phyloP scores from a whole-genome alignment of 2,888 invertebrate species.

The Blomia tropicalis region DNA sequence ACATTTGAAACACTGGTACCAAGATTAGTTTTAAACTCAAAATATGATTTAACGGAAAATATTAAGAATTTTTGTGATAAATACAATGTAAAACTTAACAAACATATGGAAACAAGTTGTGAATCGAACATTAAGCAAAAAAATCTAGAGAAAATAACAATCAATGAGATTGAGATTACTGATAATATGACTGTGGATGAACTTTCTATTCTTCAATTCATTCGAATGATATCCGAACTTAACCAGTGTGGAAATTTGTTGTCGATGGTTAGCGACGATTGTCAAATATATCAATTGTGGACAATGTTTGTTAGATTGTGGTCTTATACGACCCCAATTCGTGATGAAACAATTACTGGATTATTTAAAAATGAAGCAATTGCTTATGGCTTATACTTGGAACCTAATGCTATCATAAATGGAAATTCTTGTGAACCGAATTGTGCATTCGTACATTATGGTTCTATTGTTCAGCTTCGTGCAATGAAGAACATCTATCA shows the following conservation, averaged over 20 bases:
- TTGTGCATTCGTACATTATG: constrained; percentile 14
- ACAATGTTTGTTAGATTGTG: constrained; percentile 16
- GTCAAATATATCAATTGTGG: constrained; percentile 10
- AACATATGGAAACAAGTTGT: not conserved
- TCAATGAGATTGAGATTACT: not conserved
- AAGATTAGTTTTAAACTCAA: not conserved
- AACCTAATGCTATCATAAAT: not conserved
- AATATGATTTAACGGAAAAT: not conserved
- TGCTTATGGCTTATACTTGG: constrained; percentile 20
- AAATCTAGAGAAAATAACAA: not conserved
- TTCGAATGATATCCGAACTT: not conserved
- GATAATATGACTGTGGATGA: constrained; percentile 11
- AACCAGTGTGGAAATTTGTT: not conserved
- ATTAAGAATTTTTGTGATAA: not conserved
- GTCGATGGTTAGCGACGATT: not conserved
- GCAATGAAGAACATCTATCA: constrained; percentile 17
- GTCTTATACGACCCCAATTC: constrained; percentile 16
- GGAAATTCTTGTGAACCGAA: constrained; percentile 21
- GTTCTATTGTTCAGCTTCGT: constrained; percentile 15
- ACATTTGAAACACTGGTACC: not conserved
- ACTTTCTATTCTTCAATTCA: constrained; percentile 19
- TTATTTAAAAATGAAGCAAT: not conserved
- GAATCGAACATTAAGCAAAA: not conserved
- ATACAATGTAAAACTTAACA: not conserved
- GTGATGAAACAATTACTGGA: constrained; percentile 7